A percentile compares a stretch with the other conserved stretches of the same genome.
Conservation (phyloP, 2,888 invertebrate species). For the Isoperla grammatica region DNA sequence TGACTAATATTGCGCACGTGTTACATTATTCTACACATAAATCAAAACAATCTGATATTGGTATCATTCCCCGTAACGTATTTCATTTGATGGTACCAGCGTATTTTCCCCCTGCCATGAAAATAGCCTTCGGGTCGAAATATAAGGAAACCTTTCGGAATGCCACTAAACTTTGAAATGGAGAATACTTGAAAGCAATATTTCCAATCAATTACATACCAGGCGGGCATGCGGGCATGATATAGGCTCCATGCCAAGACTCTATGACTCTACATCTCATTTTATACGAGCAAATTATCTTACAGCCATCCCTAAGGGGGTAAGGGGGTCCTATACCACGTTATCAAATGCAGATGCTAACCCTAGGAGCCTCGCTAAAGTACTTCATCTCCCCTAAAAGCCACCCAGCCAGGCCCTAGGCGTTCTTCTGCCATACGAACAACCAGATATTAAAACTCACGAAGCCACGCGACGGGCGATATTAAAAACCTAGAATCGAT, state of each 20-base stretch:
- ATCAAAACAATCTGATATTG: too few relatives aligned
- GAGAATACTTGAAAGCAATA: slow-evolving; percentile 9
- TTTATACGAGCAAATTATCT: slow-evolving; percentile 19
- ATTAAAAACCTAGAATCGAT: slow-evolving; percentile 25
- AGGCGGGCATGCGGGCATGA: neutral
- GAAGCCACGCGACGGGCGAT: slow-evolving; percentile 13
- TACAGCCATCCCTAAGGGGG: neutral
- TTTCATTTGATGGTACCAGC: too few relatives aligned
- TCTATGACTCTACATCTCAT: slow-evolving; percentile 5
- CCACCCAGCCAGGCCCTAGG: neutral
- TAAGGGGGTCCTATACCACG: slow-evolving; percentile 1
- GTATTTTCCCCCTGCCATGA: too few relatives aligned
- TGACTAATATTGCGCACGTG: too few relatives aligned
- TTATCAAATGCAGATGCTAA: slow-evolving; percentile 28
- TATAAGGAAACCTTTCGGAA: too few relatives aligned
- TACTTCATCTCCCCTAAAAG: slow-evolving; percentile 20
- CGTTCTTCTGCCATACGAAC: slow-evolving; percentile 13
- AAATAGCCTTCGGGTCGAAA: too few relatives aligned
- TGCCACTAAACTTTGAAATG: neutral
- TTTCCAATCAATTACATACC: slow-evolving; percentile 18
- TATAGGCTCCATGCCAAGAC: slow-evolving; percentile 1
- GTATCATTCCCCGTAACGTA: too few relatives aligned
- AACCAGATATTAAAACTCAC: slow-evolving; percentile 27
- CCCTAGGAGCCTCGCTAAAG: slow-evolving; percentile 9
- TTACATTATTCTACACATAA: too few relatives aligned